These are phyloP conservation scores for Pogonophryne albipinna DNA, from an alignment of 2,797 vertebrate genomes.

Conservation along the genomic window DNA sequence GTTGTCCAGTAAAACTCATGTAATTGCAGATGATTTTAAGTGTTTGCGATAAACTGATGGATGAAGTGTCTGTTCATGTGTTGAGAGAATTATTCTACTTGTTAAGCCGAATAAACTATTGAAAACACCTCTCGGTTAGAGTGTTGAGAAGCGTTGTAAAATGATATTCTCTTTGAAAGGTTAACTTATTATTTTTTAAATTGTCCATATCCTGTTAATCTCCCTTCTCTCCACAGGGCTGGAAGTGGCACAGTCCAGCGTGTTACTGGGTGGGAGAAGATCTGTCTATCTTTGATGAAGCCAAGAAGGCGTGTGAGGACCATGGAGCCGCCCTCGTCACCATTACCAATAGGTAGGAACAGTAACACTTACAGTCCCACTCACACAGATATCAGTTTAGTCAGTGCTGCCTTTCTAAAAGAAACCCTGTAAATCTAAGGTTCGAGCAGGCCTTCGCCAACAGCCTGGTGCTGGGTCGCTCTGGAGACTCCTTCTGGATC, in stretches of 20 bases:
- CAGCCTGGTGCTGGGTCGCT: slow-evolving; percentile 92
- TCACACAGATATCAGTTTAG: background rate
- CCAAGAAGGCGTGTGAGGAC: slow-evolving; percentile 87
- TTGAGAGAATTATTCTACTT: too few relatives aligned
- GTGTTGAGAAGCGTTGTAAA: background rate
- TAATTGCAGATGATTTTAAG: too few relatives aligned
- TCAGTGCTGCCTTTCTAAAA: background rate
- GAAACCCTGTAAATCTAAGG: slow-evolving; percentile 72
- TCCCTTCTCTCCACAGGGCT: slow-evolving; percentile 84
- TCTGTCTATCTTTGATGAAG: slow-evolving; percentile 86
- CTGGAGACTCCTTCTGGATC: slow-evolving; percentile 92
- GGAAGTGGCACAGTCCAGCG: slow-evolving; percentile 96
- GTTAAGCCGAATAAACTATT: too few relatives aligned
- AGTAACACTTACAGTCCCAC: background rate
- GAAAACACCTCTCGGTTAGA: background rate
- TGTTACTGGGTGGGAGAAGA: slow-evolving; percentile 96
- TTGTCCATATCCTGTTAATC: background rate
- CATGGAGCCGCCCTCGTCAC: slow-evolving; percentile 88
- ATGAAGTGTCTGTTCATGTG: too few relatives aligned
- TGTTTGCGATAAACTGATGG: too few relatives aligned
- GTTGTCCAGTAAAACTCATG: too few relatives aligned
- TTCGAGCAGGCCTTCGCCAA: slow-evolving; percentile 96
- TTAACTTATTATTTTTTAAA: background rate
- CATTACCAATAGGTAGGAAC: slow-evolving; percentile 91
- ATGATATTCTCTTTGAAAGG: background rate